Evolutionary conservation across 2,113 vertebrate species (phyloP), one percentile per base, ranked within the genome.

Genomic region (Micromys minutus): DNA sequence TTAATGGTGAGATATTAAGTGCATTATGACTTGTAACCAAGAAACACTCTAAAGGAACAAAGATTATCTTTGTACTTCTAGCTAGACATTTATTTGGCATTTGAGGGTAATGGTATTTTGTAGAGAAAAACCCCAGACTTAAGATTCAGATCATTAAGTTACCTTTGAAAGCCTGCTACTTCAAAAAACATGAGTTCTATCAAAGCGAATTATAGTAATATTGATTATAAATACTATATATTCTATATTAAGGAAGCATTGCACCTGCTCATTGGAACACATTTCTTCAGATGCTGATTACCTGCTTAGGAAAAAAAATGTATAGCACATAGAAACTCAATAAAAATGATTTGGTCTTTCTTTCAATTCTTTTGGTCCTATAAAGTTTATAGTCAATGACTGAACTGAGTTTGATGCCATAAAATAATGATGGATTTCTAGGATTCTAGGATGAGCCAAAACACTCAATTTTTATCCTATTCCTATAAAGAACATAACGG

Each of bases 311-410:
- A 86, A 90, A 77, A 59, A 45, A 83, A 80, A 45, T 61, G 17
- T n/a, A 36, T 75, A 95, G 34, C 8, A 76, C 50, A 86, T 42
- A 81, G 22, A 93, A 96, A 87, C 76, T 2, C 24, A 80, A 94
- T 83, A 3, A 94, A n/a, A 87, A 92, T 75, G 21, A 13, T 69
- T 89, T 89, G 57, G 16, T 36, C 77, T 8, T 81, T 34, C 69
- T 29, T 84, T 91, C 57, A 93, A 29, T 45, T 85, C 10, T 50
- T 94, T 93, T 52, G 71, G 74, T 72, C 61, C 88, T 9, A 36
- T 36, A 47, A 9, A 59, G 47, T 81, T 83, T 92, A 69, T 31
- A 34, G 10, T 36, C 67, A 93, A 55, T 85, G 16, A 6, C 90
- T 65, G 84, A 81, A 90, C 3, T 75, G 45, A 26, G 71, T 85